phyloP scores from a whole-genome alignment of 2,888 invertebrate species.

The Diarsia dahlii region DNA sequence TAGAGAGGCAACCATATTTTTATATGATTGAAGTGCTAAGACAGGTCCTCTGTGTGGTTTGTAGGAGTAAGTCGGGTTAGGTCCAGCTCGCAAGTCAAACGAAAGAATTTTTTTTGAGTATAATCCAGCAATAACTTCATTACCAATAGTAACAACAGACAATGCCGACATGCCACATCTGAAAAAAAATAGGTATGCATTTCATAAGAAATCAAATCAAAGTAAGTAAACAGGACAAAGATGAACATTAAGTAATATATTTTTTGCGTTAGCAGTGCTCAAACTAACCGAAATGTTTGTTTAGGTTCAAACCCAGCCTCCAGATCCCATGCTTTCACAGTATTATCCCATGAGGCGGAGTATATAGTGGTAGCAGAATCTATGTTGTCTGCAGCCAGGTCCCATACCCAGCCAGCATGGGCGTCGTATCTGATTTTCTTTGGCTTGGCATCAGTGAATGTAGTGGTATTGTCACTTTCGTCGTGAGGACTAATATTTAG shows the following conservation, averaged over 20 bases:
- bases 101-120: constrained; percentile 89
- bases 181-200: constrained; percentile 55
- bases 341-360: constrained; percentile 92
- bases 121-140: constrained; percentile 89
- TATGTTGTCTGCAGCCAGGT: constrained; percentile 85
- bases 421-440: constrained; percentile 84
- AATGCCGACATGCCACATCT: constrained; percentile 89
- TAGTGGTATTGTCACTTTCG: constrained; percentile 71
- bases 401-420: constrained; percentile 93
- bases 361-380: constrained; percentile 86
- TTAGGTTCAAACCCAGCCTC: constrained; percentile 83
- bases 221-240: not conserved
- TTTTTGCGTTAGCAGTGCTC: not conserved
- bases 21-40: constrained; percentile 80
- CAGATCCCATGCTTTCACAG: constrained; percentile 91
- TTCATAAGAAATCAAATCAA: not conserved
- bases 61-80: constrained; percentile 82
- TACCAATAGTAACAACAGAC: constrained; percentile 86
- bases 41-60: constrained; percentile 90
- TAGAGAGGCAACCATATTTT: constrained; percentile 89
- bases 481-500: constrained; percentile 76
- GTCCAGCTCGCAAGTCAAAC: constrained; percentile 88
- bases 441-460: constrained; percentile 77
- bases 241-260: not conserved
- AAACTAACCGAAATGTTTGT: constrained; percentile 86